Base-by-base conservation (phyloP, 2,797 vertebrate species). In the Tarsius wallacei region DNA sequence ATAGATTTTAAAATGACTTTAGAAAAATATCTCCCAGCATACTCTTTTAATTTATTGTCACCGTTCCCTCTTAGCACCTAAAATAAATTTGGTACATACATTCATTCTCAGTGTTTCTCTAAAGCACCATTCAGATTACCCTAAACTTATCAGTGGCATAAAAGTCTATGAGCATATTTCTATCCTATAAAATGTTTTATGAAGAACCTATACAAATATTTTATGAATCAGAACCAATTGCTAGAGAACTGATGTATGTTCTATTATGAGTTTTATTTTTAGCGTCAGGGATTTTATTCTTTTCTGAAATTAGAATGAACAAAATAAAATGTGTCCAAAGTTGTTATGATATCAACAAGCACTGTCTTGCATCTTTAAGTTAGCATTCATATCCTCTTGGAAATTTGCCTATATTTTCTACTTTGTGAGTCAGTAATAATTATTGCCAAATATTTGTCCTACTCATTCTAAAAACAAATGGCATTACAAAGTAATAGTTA, bases 151-250 rank as follows among this genome's bases (percentile, higher is more conserved):
- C 47, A 91, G 36, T 80, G 66, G 2, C 7, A 55, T 84, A 28
- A 88, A 78, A 57, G 7, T 42, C 49, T 57, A 66, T 47, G 33
- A 17, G 28, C 15, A 59, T 33, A 74, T 33, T 33, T 93, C 31
- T 90, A 17, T 36, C 11, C 51, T 53, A 33, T 76, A 51, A 76
- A 89, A 80, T 63, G 0, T 63, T 68, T 95, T 74, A 78, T 97
- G 42, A 83, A 73, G 61, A 66, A 80, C 3, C 4, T 70, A 71
- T 26, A 53, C 5, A 91, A 85, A 70, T 59, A 82, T 49, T 73
- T 89, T 73, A 71, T 64, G 24, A 66, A 78, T 73, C 9, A 78
- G 55, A 93, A 53, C 9, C 22, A 80, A 36, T 71, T 63, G 21
- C 10, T 63, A 51, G 57, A 82, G 36, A 95, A 95, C 12, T 73